phyloP scores from a whole-genome alignment of 2,888 invertebrate species.

The Elysia crispata region DNA sequence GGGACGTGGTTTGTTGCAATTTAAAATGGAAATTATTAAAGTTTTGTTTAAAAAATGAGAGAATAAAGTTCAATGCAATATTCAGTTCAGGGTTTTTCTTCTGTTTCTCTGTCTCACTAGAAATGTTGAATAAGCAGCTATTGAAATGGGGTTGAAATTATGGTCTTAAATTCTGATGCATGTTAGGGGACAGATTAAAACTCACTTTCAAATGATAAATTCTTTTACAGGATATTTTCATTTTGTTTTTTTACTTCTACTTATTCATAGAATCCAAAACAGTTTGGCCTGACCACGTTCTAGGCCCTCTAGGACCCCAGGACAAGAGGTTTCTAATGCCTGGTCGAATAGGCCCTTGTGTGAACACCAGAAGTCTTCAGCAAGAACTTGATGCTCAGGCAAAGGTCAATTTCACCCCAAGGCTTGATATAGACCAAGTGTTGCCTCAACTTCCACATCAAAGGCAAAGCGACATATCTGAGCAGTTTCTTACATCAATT shows the following conservation, averaged over 20 bases:
- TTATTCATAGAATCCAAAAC: slow-evolving; percentile 32
- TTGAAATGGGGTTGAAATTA: no score
- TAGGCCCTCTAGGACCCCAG: slow-evolving; percentile 68
- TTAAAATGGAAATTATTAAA: no score
- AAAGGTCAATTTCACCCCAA: background rate
- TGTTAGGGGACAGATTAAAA: no score
- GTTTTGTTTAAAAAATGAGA: no score
- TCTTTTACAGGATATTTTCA: background rate
- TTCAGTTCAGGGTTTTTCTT: no score
- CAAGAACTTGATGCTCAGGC: slow-evolving; percentile 3
- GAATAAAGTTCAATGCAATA: no score
- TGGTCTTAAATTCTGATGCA: no score
- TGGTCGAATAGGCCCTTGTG: slow-evolving; percentile 58
- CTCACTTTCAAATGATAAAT: background rate
- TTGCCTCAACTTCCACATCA: slow-evolving; percentile 30
- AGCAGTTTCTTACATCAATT: slow-evolving; percentile 43
- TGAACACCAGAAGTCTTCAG: slow-evolving; percentile 3
- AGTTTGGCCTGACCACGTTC: slow-evolving; percentile 65
- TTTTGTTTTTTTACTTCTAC: background rate
- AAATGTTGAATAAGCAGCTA: no score
- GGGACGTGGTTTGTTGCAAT: no score
- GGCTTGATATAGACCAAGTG: slow-evolving; percentile 15
- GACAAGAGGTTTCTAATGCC: slow-evolving; percentile 72
- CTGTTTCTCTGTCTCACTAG: no score
- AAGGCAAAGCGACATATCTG: slow-evolving; percentile 37